phyloP scores from a whole-genome alignment of 2,888 invertebrate genomes.

The Hypselothyrea guttata region DNA sequence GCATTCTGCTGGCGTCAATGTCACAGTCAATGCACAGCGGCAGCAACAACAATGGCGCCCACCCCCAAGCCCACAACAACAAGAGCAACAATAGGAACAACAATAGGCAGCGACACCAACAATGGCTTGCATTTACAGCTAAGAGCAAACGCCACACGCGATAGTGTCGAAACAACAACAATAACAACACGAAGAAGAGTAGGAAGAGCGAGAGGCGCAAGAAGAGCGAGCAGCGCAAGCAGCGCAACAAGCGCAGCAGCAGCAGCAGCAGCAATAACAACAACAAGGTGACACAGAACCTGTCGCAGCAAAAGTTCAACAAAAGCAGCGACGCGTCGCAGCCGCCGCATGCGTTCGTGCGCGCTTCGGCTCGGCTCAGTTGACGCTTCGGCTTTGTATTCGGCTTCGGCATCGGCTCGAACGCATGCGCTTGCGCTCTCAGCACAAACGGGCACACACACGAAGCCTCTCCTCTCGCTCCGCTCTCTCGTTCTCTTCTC shows the following conservation, averaged over 20 bases:
- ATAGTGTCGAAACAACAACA: conserved; percentile 60
- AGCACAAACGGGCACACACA: conserved; percentile 50
- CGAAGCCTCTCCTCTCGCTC: conserved; percentile 19
- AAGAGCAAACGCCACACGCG: conserved; percentile 60
- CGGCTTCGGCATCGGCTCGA: conserved; percentile 11
- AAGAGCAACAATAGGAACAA: conserved; percentile 24
- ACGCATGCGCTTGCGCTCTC: conserved; percentile 69
- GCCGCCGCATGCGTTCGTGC: conserved; percentile 13
- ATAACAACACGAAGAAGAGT: conserved; percentile 27
- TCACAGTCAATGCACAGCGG: conserved; percentile 77
- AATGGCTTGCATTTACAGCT: conserved; percentile 59
- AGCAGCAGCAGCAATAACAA: conserved; percentile 31
- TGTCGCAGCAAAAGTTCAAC: conserved; percentile 71
- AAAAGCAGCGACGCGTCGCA: conserved; percentile 36
- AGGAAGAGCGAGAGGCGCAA: no score
- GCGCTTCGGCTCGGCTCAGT: conserved; percentile 13
- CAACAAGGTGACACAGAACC: conserved; percentile 64
- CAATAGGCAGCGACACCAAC: conserved; percentile 36
- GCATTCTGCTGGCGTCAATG: conserved; percentile 61
- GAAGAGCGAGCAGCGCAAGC: no score
- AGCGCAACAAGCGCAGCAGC: conserved; percentile 8
- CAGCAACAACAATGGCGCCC: conserved; percentile 26
- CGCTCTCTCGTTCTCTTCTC: conserved; percentile 20
- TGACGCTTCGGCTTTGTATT: conserved; percentile 15
- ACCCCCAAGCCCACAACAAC: no score